A percentile compares a stretch with the other conserved stretches of the same genome.
These are phyloP conservation scores for Isichthys henryi DNA, from an alignment of 2,113 vertebrate genomes.

Conservation along the genomic window DNA sequence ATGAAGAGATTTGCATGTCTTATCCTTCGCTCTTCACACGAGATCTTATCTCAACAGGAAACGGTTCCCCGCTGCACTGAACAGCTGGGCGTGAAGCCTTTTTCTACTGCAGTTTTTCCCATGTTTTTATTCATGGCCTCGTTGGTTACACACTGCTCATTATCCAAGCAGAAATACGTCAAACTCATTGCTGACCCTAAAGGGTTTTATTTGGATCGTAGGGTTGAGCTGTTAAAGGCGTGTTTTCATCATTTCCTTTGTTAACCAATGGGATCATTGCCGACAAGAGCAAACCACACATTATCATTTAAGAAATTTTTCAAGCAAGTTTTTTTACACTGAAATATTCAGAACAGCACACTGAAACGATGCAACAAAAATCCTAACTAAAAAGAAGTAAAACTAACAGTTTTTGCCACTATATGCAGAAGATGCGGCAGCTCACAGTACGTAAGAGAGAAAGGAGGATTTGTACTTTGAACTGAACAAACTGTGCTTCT, in stretches of 20 bases:
- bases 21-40: background rate
- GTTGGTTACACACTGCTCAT: background rate
- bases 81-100: background rate
- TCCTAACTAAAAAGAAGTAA: background rate
- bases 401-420: conserved; percentile 11
- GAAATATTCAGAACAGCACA: background rate
- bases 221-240: background rate
- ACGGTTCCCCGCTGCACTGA: background rate
- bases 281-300: background rate
- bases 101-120: background rate
- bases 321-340: background rate
- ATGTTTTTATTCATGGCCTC: background rate
- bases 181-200: background rate
- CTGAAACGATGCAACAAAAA: background rate
- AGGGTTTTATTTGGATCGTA: background rate
- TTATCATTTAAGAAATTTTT: background rate
- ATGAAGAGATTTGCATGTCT: background rate
- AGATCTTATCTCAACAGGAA: conserved; percentile 21
- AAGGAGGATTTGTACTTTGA: background rate
- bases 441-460: conserved; percentile 21
- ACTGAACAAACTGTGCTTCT: background rate
- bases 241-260: background rate
- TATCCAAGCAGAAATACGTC: background rate
- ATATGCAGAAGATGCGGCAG: conserved; percentile 28
- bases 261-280: background rate